Percentiles rank a stretch among this genome's conserved stretches.
Evolutionary conservation across 2,113 vertebrate species (phyloP).

Genomic region (Callionymus lyra): DNA sequence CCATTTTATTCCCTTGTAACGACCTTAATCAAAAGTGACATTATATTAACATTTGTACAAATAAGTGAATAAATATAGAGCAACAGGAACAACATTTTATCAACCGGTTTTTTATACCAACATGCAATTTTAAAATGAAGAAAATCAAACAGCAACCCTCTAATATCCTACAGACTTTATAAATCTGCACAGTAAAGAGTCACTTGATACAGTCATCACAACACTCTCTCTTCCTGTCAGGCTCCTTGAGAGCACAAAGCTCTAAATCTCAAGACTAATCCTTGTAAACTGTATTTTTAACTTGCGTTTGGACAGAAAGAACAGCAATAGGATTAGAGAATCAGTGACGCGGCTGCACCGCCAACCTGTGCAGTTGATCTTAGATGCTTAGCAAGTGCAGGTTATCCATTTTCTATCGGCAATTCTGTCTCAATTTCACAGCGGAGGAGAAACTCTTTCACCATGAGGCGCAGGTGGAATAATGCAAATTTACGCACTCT

Average conservation of each 20-base stretch:
- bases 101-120: no score
- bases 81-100: no score
- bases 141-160: no score
- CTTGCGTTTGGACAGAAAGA: constrained; percentile 61
- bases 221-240: constrained; percentile 28
- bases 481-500: constrained; percentile 3
- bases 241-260: constrained; percentile 50
- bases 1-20: no score
- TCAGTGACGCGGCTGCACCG: constrained; percentile 54
- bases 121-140: no score
- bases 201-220: constrained; percentile 24
- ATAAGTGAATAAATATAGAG: no score
- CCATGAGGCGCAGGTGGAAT: constrained; percentile 20
- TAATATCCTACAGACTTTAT: not conserved
- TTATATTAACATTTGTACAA: no score
- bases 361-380: constrained; percentile 51
- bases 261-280: constrained; percentile 68
- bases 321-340: constrained; percentile 69
- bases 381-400: constrained; percentile 22
- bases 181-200: constrained; percentile 21
- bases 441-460: not conserved
- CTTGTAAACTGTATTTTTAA: constrained; percentile 71
- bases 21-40: no score
- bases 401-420: constrained; percentile 12
- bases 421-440: not conserved